Base-by-base conservation (phyloP, 2,888 invertebrate genomes). In the Eupithecia pulchellata region DNA sequence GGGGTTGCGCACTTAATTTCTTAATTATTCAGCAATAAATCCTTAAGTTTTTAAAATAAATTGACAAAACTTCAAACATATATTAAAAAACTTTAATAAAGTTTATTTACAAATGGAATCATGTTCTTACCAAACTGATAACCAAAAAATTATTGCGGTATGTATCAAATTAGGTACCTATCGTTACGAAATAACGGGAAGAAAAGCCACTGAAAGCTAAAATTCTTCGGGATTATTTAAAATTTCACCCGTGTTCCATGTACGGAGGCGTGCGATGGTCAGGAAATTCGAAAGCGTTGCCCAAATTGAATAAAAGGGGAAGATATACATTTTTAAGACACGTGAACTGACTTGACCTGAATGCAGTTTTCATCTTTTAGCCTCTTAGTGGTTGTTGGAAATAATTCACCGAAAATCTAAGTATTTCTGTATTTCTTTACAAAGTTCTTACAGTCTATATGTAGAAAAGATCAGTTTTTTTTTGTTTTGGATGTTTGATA, bases 221-320 rank as follows among this genome's bases (percentile, higher is more conserved):
- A 57, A 52, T 64, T 64, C 30, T 52, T 52, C 27, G 30, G 30
- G 32, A 52, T 57, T 70, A 76, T 83, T 84, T 81, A 47, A 84
- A 83, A 83, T 82, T 84, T 78, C 77, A 83, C 79, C 76, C 78
- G 76, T 77, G 77, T 72, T 60, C n/a, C 57, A 17, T 32, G 17
- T 32, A 60, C 77, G 77, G 82, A 80, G 77, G 71, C 72, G 78
- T 75, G 77, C 72, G 76, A 57, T 69, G 68, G 68, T 58, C 64
- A 64, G 36, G 20, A 68, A 34, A 61, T 69, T 69, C 60, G 30
- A 42, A 66, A 73, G 27, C 32, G 65, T 55, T 55, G 32, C 34
- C 65, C 36, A 65, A 65, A 65, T 65, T 65, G 55, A 65, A 65
- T 65, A 27, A 57, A 65, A 64, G 42, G 42, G 42, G 52, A 32